Percentiles rank a stretch among this genome's conserved stretches.
Evolutionary conservation across 2,888 invertebrate species (phyloP).

Genomic region (Podotricha telesiphe): DNA sequence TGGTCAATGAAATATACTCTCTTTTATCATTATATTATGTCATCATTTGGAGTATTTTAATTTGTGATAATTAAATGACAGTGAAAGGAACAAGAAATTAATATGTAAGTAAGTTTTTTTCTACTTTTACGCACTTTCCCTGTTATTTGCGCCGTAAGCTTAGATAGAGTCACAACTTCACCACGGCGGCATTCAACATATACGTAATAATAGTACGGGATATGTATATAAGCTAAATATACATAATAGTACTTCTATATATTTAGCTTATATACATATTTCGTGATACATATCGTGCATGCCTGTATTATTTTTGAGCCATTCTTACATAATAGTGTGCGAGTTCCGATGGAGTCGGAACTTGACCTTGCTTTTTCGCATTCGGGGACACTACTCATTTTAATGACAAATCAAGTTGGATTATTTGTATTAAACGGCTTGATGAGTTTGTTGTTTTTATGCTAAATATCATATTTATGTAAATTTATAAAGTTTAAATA

Average conservation of each 20-base stretch:
- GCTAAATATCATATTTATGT: not conserved
- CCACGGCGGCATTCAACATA: too few species aligned
- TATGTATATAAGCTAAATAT: too few species aligned
- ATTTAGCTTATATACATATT: not conserved
- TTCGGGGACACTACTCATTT: slow-evolving; percentile 42
- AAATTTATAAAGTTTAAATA: not conserved
- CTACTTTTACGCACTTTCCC: not conserved
- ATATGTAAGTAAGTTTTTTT: not conserved
- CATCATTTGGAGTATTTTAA: not conserved
- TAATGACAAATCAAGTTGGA: slow-evolving; percentile 29
- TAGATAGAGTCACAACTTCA: too few species aligned
- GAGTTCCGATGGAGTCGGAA: slow-evolving; percentile 58
- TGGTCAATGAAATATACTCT: not conserved
- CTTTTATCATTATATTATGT: not conserved
- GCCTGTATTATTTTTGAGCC: slow-evolving; percentile 38
- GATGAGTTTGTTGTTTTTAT: slow-evolving; percentile 23
- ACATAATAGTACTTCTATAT: not conserved
- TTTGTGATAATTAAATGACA: not conserved
- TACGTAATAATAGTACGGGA: too few species aligned
- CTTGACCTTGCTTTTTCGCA: slow-evolving; percentile 65
- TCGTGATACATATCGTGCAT: slow-evolving; percentile 1
- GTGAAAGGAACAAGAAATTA: not conserved
- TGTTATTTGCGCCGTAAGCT: not conserved
- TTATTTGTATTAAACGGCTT: slow-evolving; percentile 18
- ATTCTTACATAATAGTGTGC: slow-evolving; percentile 62